Percentiles rank a stretch among this genome's conserved stretches.
These are phyloP conservation scores for Sceliomorpha sp. DNA, from an alignment of 2,888 invertebrate genomes.

Conservation along the genomic window DNA sequence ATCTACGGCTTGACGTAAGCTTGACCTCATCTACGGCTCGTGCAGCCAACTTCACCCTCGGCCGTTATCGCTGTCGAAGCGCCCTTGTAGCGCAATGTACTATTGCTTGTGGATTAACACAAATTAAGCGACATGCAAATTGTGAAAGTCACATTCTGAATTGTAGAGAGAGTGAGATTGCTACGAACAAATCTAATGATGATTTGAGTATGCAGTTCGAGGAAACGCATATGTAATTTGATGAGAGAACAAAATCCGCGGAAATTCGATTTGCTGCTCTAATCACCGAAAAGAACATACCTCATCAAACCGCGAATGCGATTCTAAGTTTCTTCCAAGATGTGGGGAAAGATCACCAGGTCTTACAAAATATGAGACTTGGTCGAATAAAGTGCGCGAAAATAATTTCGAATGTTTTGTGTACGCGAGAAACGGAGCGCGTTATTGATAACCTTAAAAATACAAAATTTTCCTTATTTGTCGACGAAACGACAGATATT, in stretches of 20 bases:
- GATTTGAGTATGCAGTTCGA: background rate
- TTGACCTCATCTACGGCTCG: too few species aligned
- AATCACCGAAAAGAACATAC: conserved; percentile 31
- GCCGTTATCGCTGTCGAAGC: too few species aligned
- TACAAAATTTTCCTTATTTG: conserved; percentile 21
- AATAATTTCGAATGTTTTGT: conserved; percentile 2
- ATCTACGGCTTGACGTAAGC: too few species aligned
- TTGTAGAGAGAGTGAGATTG: too few species aligned
- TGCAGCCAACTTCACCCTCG: too few species aligned
- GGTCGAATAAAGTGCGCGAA: conserved; percentile 19
- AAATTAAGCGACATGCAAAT: conserved; percentile 10
- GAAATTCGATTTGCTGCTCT: conserved; percentile 41
- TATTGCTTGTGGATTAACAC: too few species aligned
- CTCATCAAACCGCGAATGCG: conserved; percentile 15
- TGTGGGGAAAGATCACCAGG: conserved; percentile 24
- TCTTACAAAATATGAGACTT: conserved; percentile 29
- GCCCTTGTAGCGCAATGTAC: too few species aligned
- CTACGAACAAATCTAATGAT: background rate
- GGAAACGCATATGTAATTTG: conserved; percentile 13
- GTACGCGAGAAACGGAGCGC: too few species aligned
- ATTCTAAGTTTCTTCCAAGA: conserved; percentile 37
- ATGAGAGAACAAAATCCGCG: conserved; percentile 22
- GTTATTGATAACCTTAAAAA: conserved; percentile 7
- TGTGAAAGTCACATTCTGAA: background rate
- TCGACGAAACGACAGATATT: conserved; percentile 24